Evolutionary conservation across 1,140 invertebrate species (phyloP).

Genomic region (Coptotermes formosanus): DNA sequence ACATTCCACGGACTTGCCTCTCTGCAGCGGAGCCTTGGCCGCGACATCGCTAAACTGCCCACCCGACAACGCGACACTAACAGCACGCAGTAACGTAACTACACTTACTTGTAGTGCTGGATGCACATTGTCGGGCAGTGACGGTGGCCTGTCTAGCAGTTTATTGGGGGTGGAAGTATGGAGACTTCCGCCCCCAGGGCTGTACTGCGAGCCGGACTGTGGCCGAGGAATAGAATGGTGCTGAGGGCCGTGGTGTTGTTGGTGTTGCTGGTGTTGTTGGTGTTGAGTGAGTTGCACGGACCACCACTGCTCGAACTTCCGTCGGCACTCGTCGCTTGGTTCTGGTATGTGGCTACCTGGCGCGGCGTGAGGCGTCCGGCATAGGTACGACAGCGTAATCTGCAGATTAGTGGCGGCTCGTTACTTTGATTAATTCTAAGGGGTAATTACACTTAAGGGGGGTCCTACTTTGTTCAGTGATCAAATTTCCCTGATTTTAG

Average conservation of each 20-base stretch:
- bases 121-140: slow-evolving; percentile 22
- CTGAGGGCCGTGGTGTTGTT: not conserved
- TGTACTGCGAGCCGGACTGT: not conserved
- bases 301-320: slow-evolving; percentile 34
- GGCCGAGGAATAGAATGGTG: not conserved
- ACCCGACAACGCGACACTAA: too few relatives aligned
- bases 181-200: not conserved
- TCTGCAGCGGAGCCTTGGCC: too few relatives aligned
- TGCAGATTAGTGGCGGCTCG: not conserved
- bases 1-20: too few relatives aligned
- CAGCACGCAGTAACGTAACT: too few relatives aligned
- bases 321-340: slow-evolving; percentile 26
- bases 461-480: too few relatives aligned
- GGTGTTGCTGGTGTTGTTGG: not conserved
- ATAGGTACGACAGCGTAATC: slow-evolving; percentile 30
- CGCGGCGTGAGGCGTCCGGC: not conserved
- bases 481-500: too few relatives aligned
- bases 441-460: too few relatives aligned
- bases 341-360: slow-evolving; percentile 4
- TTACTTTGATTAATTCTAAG: too few relatives aligned
- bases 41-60: too few relatives aligned
- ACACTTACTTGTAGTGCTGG: slow-evolving; percentile 26
- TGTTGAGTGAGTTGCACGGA: slow-evolving; percentile 22
- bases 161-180: slow-evolving; percentile 2
- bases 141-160: not conserved